phyloP scores from a whole-genome alignment of 2,888 invertebrate species.

The Acanthosepion esculentum region DNA sequence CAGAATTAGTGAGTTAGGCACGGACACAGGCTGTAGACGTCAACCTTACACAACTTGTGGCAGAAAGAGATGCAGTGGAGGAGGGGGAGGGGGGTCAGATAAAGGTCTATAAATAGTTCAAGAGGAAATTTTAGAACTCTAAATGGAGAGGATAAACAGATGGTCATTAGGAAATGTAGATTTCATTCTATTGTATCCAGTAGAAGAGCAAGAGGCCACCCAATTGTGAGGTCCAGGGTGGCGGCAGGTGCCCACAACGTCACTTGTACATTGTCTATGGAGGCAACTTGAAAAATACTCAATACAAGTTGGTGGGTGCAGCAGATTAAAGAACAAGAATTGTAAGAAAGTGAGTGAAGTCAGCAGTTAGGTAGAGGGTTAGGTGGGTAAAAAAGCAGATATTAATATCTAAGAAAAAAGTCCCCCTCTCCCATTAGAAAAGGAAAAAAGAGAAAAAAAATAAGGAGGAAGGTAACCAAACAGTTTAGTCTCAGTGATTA shows the following conservation, averaged over 20 bases:
- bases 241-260: background rate
- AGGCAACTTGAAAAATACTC: slow-evolving; percentile 20
- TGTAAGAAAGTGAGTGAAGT: background rate
- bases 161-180: background rate
- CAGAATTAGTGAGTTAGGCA: slow-evolving; percentile 11
- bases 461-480: background rate
- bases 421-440: background rate
- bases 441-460: background rate
- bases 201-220: background rate
- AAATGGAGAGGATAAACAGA: background rate
- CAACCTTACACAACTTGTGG: slow-evolving; percentile 33
- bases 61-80: slow-evolving; percentile 24
- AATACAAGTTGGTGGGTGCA: slow-evolving; percentile 33
- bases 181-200: slow-evolving; percentile 4
- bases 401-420: background rate
- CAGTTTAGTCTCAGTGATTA: slow-evolving; percentile 7
- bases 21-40: slow-evolving; percentile 15
- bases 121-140: background rate
- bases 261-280: background rate
- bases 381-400: background rate
- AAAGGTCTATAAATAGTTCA: slow-evolving; percentile 13
- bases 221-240: background rate
- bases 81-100: background rate
- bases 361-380: slow-evolving; percentile 12
- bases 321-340: background rate